Base-by-base conservation (phyloP, 2,113 vertebrate species). In the Bujurquina vittata region DNA sequence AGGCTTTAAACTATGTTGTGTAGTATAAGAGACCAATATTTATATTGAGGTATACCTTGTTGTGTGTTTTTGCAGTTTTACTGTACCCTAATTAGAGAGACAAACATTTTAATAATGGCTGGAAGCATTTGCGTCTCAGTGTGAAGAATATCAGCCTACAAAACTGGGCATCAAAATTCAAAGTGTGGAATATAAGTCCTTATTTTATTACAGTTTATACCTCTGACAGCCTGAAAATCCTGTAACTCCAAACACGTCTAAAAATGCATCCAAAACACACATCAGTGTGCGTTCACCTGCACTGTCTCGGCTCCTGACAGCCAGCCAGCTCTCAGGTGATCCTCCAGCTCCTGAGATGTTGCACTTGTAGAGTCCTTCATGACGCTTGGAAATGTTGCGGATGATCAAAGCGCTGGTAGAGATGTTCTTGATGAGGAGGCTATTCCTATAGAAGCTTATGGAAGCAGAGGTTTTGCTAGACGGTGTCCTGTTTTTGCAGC, bases 321-420 rank as follows among this genome's bases (percentile, higher is more conserved):
- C 52, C 29, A 91, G 20, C 86, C 86, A 67, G 88, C 79, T 88
- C 33, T 90, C 49, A 1, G 77, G 72, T 18, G 90, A 91, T 10
- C 79, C 86, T 80, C 86, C 86, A 33, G 37, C 22, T 35, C 60
- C 76, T 0, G 79, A 55, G 40, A 84, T 73, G 54, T 2, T 78
- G 82, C 90, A 91, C 46, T 33, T 81, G 61, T 91, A 91, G 46
- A 84, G 46, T 77, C 90, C 87, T 65, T 87, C 83, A 10, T 86
- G 12, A 11, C 69, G 75, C 31, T 74, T 85, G 35, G 84, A 89
- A 0, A 89, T 79, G 0, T 0, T 3, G 7, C 0, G 2, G 55
- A 91, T 76, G 40, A 2, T 76, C 76, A 83, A 77, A 69, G 10
- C 0, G 49, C 43, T 12, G 4, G 11, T 59, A 4, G 73, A 26